Evolutionary conservation across 2,797 vertebrate species (phyloP), one percentile per base, ranked within the genome.

Genomic region (Takifugu rubripes): DNA sequence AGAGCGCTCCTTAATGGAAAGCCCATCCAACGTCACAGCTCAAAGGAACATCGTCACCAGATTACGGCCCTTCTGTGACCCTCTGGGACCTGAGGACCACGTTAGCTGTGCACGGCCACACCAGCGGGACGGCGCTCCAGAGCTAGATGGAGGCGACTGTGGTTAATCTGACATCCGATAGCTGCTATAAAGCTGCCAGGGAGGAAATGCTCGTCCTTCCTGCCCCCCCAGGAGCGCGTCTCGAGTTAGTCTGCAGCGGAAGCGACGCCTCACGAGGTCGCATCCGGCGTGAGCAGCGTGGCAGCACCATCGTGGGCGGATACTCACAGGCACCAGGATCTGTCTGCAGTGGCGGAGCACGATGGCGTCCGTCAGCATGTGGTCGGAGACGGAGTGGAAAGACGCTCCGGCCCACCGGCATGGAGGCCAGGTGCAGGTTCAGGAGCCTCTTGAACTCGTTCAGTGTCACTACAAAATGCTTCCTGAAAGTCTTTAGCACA

Each of bases 311-410:
- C 44, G 40, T 47, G 1, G 5, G n/a, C 44, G 16, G 25, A 74
- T 74, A 98, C 97, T 98, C 86, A 99, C 97, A 94, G 97, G 97
- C 93, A 99, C 97, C 92, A 93, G 85, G 69, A 99, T 98, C 90
- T 98, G 97, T 80, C 92, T 97, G 91, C 96, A 99, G 59, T 91
- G 92, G 85, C 91, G 88, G 56, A 91, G 91, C 87, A 98, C 85
- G 64, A 96, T 93, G 67, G 94, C 91, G 74, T 99, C 96, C 87
- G 98, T 96, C 6, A 99, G 90, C 92, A 94, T 91, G 82, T 93
- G 95, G 88, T 99, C 96, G 0, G 97, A 96, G 81, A 99, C 92
- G 57, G 95, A 92, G 54, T 91, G 93, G 93, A 72, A 96, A 94
- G 54, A 93, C 78, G 0, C 79, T 89, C 64, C 92, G 93, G 64